Percentiles rank a stretch among this genome's conserved stretches.
phyloP scores from a whole-genome alignment of 35 echinoderm and acorn worm species.

The Heliocidaris tuberculata region DNA sequence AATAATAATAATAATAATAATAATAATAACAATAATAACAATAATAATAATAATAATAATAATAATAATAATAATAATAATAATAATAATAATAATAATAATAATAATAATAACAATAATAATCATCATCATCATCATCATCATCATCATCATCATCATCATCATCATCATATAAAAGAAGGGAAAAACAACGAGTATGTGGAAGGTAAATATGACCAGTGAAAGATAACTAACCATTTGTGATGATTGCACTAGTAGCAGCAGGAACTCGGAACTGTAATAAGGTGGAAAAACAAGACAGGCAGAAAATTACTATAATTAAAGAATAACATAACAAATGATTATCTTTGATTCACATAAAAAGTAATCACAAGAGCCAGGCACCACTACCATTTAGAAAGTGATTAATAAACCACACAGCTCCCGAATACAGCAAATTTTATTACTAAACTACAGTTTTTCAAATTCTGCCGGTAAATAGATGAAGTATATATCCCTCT shows the following conservation, averaged over 20 bases:
- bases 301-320: background rate
- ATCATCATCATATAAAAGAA: background rate
- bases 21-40: too few relatives aligned
- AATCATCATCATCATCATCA: too few relatives aligned
- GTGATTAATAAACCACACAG: too few relatives aligned
- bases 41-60: too few relatives aligned
- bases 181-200: background rate
- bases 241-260: constrained; percentile 99
- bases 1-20: too few relatives aligned
- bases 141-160: too few relatives aligned
- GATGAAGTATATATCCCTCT: too few relatives aligned
- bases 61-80: too few relatives aligned
- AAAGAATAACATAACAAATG: background rate
- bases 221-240: constrained; percentile 79
- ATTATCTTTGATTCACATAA: background rate
- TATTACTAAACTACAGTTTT: too few relatives aligned
- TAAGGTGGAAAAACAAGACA: constrained; percentile 43
- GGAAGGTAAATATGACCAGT: background rate
- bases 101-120: background rate
- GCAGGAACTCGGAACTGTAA: constrained; percentile 84
- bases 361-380: background rate
- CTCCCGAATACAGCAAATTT: too few relatives aligned
- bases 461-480: too few relatives aligned
- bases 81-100: background rate
- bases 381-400: too few relatives aligned